These are phyloP conservation scores for Drosophila hamatofila DNA, from an alignment of 2,888 invertebrate genomes.

Conservation along the genomic window DNA sequence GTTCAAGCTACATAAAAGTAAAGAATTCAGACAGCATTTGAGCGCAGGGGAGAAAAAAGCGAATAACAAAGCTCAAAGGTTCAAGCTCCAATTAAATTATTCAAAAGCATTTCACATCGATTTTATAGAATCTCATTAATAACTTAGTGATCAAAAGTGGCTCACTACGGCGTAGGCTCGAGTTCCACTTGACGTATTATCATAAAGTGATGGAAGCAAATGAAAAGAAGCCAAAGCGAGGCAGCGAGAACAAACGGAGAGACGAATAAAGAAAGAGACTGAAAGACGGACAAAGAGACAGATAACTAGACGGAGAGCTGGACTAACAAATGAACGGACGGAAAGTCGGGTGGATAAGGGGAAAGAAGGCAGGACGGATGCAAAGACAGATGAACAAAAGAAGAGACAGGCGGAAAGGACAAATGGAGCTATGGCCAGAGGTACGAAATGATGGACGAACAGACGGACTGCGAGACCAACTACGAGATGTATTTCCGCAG, in stretches of 20 bases:
- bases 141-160: not conserved
- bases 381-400: no score
- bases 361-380: not conserved
- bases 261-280: not conserved
- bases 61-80: not conserved
- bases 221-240: no score
- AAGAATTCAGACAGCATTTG: no score
- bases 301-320: not conserved
- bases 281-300: not conserved
- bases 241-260: not conserved
- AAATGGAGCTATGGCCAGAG: no score
- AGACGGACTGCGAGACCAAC: no score
- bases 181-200: not conserved
- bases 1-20: no score
- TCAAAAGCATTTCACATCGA: not conserved
- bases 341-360: no score
- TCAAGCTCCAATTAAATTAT: not conserved
- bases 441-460: not conserved
- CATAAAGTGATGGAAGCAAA: no score
- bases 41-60: not conserved
- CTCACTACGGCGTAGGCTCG: not conserved
- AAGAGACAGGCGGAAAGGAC: no score
- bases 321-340: not conserved
- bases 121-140: not conserved
- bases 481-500: no score